Percentiles rank a stretch among this genome's conserved stretches.
These are phyloP conservation scores for Holotrichia oblita DNA, from an alignment of 1,140 invertebrate genomes.

Conservation along the genomic window DNA sequence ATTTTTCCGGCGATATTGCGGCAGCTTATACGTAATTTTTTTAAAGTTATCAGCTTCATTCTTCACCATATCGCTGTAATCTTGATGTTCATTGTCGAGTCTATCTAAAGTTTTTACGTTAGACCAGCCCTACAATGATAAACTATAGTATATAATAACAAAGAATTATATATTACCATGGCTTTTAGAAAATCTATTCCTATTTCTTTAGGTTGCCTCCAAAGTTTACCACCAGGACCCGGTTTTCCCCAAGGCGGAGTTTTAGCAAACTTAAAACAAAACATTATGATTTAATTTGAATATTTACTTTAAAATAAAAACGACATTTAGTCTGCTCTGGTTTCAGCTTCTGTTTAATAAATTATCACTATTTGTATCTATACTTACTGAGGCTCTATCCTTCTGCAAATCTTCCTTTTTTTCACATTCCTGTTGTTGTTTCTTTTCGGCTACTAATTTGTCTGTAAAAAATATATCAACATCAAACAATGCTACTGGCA, in stretches of 20 bases:
- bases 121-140: slow-evolving; percentile 56
- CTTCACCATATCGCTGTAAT: slow-evolving; percentile 43
- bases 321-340: too few species aligned
- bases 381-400: slow-evolving; percentile 30
- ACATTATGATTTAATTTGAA: slow-evolving; percentile 34
- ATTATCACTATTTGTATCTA: background rate
- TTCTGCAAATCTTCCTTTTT: slow-evolving; percentile 42
- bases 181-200: slow-evolving; percentile 74
- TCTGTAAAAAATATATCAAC: slow-evolving; percentile 48
- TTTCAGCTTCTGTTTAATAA: background rate
- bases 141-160: background rate
- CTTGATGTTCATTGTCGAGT: slow-evolving; percentile 46
- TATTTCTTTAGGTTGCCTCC: slow-evolving; percentile 71
- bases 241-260: slow-evolving; percentile 69
- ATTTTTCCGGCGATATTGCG: background rate
- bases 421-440: slow-evolving; percentile 47
- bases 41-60: slow-evolving; percentile 45
- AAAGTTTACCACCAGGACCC: slow-evolving; percentile 70
- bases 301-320: too few species aligned
- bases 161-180: slow-evolving; percentile 63
- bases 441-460: slow-evolving; percentile 56
- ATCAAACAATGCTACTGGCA: background rate
- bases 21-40: background rate
- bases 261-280: slow-evolving; percentile 58
- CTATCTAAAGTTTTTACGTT: slow-evolving; percentile 51